Evolutionary conservation across 2,113 vertebrate genomes (phyloP), one percentile per base, ranked within the genome.

Genomic region (Odobenus rosmarus): DNA sequence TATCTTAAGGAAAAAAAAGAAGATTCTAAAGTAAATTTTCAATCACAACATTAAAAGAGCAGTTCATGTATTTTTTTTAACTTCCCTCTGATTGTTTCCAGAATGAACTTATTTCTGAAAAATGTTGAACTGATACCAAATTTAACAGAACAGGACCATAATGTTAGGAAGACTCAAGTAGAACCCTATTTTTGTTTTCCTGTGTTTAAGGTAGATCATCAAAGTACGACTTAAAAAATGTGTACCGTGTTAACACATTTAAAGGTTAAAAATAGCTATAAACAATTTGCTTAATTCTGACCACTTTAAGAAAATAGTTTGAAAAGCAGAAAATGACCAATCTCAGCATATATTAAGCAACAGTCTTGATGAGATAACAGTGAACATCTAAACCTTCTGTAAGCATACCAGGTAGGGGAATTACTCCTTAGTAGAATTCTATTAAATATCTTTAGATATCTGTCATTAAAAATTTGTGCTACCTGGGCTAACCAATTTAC

Each of bases 181-280:
- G 76, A 94, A 90, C 49, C 80, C 57, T 81, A 92, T 49, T 86
- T 93, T 71, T 85, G 95, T 90, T 90, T 95, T 85, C 59, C 51
- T 92, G 12, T 71, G 91, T 98, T 0, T 84, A 97, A 88, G 69
- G 87, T 85, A 90, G 97, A 96, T 93, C 93, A 96, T 92, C 92
- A 88, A 97, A 88, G 31, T 86, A 67, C 91, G 76, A 97, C 53
- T 97, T 98, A 74, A 97, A 82, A 96, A 98, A 97, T 97, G 96
- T 98, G 99, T 98, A 86, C 51, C 26, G 79, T 51, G 36, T 74
- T 69, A 96, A 94, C 26, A 88, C 5, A 93, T 28, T 42, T 85
- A 83, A 13, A 95, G 23, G 61, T 84, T 90, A 31, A 85, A 90
- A 87, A 94, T 3, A 77, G 28, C 83, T 95, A 36, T 67, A 97